These are phyloP conservation scores for Dendroctonus valens DNA, from an alignment of 1,140 invertebrate species.

Conservation along the genomic window DNA sequence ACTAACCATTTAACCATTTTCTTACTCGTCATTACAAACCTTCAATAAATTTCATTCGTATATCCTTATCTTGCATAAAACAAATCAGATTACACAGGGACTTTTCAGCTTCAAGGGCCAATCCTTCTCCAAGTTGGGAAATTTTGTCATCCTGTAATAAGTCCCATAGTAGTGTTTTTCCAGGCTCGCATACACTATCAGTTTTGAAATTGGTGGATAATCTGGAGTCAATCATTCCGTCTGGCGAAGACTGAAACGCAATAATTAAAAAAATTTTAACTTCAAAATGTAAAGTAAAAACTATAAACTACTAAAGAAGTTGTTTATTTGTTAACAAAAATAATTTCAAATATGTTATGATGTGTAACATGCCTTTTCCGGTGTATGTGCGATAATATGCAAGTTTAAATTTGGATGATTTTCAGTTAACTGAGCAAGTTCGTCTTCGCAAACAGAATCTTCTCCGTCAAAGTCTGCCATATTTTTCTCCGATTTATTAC, in stretches of 20 bases:
- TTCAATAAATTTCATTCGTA: constrained; percentile 92
- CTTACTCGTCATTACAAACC: constrained; percentile 51
- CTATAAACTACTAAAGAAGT: not conserved
- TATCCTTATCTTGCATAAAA: constrained; percentile 82
- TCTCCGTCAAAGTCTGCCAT: constrained; percentile 94
- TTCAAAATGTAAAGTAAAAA: not conserved
- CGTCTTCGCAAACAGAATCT: constrained; percentile 84
- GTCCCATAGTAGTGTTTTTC: constrained; percentile 91
- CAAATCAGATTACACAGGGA: constrained; percentile 84
- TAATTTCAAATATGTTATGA: not conserved
- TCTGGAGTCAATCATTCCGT: constrained; percentile 44
- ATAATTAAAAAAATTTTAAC: not conserved
- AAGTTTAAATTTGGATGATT: constrained; percentile 51
- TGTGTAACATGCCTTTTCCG: constrained; percentile 40
- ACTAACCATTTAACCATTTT: too few relatives aligned
- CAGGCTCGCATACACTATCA: constrained; percentile 81
- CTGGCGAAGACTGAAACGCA: constrained; percentile 36
- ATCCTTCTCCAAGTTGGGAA: constrained; percentile 78
- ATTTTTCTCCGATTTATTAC: constrained; percentile 92
- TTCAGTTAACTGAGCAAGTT: constrained; percentile 74
- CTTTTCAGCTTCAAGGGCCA: constrained; percentile 89
- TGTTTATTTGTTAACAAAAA: not conserved
- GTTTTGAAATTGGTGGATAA: constrained; percentile 62
- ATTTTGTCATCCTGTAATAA: constrained; percentile 89
- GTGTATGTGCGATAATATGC: constrained; percentile 51